These are phyloP conservation scores for Dromius quadrimaculatus DNA, from an alignment of 2,888 invertebrate species.

Conservation along the genomic window DNA sequence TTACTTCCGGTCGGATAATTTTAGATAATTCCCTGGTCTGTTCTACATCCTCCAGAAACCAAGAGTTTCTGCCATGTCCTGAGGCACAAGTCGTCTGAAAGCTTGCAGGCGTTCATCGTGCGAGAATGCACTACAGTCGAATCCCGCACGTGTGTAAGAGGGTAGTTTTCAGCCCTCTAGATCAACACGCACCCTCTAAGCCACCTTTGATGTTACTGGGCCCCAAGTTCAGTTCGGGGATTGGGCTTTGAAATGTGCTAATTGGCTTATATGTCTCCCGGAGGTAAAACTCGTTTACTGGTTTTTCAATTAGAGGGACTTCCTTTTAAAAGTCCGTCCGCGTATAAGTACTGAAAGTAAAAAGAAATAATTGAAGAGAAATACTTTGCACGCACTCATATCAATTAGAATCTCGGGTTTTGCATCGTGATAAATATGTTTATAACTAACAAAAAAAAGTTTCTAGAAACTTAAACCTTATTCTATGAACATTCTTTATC, in stretches of 20 bases:
- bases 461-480: too few species aligned
- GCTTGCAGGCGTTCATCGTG: not conserved
- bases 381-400: too few species aligned
- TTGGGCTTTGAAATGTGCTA: slow-evolving; percentile 35
- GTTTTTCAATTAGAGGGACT: slow-evolving; percentile 18
- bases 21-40: slow-evolving; percentile 20
- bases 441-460: too few species aligned
- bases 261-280: slow-evolving; percentile 38
- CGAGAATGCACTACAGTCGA: slow-evolving; percentile 20
- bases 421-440: too few species aligned
- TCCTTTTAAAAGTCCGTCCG: not conserved
- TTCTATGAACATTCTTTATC: too few species aligned
- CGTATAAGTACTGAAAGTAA: too few species aligned
- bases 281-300: slow-evolving; percentile 23
- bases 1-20: slow-evolving; percentile 26
- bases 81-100: not conserved
- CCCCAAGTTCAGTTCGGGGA: slow-evolving; percentile 1
- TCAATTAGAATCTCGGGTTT: too few species aligned
- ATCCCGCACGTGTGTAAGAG: not conserved
- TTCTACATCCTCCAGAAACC: not conserved
- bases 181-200: slow-evolving; percentile 18
- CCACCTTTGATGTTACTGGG: slow-evolving; percentile 39
- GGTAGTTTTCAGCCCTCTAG: slow-evolving; percentile 2
- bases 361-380: too few species aligned
- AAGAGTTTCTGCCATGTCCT: not conserved